Evolutionary conservation across 2,888 invertebrate species (phyloP).

Genomic region (Hydraecia micacea): DNA sequence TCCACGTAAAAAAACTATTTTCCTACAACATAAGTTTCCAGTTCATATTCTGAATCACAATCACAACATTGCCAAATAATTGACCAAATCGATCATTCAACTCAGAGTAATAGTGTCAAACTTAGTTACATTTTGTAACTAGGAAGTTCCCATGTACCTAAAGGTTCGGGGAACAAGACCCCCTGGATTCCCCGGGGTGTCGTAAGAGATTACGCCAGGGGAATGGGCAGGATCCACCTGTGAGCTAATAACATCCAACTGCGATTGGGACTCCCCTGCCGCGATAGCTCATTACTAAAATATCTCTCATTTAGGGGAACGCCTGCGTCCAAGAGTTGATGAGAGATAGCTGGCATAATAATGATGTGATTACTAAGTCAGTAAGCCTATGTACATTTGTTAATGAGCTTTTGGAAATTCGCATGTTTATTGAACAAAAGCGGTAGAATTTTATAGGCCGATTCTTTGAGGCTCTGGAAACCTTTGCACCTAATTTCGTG

Average conservation of each 20-base stretch:
- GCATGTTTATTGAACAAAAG: slow-evolving; percentile 19
- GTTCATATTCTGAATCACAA: slow-evolving; percentile 18
- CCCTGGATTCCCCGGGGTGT: slow-evolving; percentile 55
- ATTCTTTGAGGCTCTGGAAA: slow-evolving; percentile 25
- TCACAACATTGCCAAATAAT: slow-evolving; percentile 24
- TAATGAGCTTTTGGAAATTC: slow-evolving; percentile 29
- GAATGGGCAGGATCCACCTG: slow-evolving; percentile 51
- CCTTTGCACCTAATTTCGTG: slow-evolving; percentile 48
- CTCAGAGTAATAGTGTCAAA: slow-evolving; percentile 29
- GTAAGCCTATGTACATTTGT: slow-evolving; percentile 21
- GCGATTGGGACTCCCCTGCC: slow-evolving; percentile 54
- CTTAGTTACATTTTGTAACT: slow-evolving; percentile 40
- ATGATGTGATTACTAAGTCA: slow-evolving; percentile 37
- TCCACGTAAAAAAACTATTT: slow-evolving; percentile 4
- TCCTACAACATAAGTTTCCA: background rate
- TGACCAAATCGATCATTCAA: slow-evolving; percentile 30
- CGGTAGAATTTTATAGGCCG: background rate
- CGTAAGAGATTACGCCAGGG: slow-evolving; percentile 50
- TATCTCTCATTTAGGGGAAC: slow-evolving; percentile 40
- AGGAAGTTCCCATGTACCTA: slow-evolving; percentile 20
- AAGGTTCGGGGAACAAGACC: slow-evolving; percentile 28
- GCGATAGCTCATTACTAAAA: slow-evolving; percentile 52
- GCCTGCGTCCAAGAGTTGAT: slow-evolving; percentile 41
- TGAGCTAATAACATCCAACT: slow-evolving; percentile 55
- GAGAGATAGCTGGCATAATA: slow-evolving; percentile 36